These are phyloP conservation scores for Argynnis bischoffii DNA, from an alignment of 2,888 invertebrate genomes.

Conservation along the genomic window DNA sequence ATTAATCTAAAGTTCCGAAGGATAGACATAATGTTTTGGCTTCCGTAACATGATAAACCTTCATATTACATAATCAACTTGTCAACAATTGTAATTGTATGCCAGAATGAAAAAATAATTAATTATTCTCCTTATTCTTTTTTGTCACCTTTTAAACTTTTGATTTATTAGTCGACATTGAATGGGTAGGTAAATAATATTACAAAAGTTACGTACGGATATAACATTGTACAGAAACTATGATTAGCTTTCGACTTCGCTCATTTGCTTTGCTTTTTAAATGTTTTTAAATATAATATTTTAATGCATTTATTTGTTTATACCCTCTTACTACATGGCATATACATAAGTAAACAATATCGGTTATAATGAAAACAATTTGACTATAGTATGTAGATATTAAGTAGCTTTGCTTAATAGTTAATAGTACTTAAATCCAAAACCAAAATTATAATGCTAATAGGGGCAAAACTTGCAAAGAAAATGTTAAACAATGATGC, in stretches of 20 bases:
- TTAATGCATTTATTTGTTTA: too few relatives aligned
- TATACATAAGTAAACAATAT: too few relatives aligned
- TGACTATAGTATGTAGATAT: neutral
- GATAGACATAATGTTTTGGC: conserved; percentile 5
- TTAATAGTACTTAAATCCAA: neutral
- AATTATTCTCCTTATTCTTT: conserved; percentile 9
- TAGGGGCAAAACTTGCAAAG: conserved; percentile 31
- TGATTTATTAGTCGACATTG: conserved; percentile 16
- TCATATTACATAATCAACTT: conserved; percentile 5
- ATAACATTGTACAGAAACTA: conserved; percentile 7
- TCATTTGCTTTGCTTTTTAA: neutral
- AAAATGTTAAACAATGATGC: conserved; percentile 67
- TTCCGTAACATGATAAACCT: conserved; percentile 10
- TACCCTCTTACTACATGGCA: too few relatives aligned
- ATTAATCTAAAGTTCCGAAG: conserved; percentile 17
- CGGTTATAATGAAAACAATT: too few relatives aligned
- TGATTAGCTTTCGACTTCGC: neutral
- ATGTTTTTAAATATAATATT: too few relatives aligned
- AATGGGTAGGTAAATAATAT: neutral
- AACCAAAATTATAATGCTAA: conserved; percentile 14
- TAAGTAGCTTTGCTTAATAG: neutral
- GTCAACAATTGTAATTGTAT: conserved; percentile 15
- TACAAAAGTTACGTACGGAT: neutral
- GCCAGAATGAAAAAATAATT: conserved; percentile 10
- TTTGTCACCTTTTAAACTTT: conserved; percentile 10